Base-by-base conservation (phyloP, 2,797 vertebrate species). In the Coracias cyanogaster region DNA sequence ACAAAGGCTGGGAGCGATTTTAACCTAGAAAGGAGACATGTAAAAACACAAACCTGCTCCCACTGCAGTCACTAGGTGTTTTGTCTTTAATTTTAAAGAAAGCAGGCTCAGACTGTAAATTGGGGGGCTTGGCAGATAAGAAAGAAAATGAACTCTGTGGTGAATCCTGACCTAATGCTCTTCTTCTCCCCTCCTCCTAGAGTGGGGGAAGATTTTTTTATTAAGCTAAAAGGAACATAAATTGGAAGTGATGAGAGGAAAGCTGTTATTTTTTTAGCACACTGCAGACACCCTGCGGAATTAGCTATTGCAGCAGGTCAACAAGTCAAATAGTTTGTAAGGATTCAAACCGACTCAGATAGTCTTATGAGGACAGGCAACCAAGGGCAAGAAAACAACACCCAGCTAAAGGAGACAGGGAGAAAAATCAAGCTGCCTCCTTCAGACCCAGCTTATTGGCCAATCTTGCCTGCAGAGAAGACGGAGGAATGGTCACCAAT, bases 231-330 rank as follows among this genome's bases (percentile, higher is more conserved):
- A 94, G 43, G 43, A 76, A 79, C 33, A 39, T 39, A 55, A 84
- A 84, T 93, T 93, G 65, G 58, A 90, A 86, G 24, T 25, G 39
- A 89, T 4, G 1, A 82, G 80, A 91, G 74, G 62, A 93, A 94
- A 93, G 58, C 65, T 83, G 70, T 22, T 82, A 3, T 20, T 61
- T 49, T 85, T 85, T 90, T 60, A 93, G 78, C 86, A 93, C 16
- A 0, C 24, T 72, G 79, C 51, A 94, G 89, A 43, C 77, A 82
- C 69, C 73, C 89, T 77, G 77, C 88, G 89, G 91, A 96, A 95
- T 91, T 82, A 94, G 85, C 87, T 86, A 24, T 69, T 88, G 85
- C 55, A 82, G 65, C 72, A 86, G 91, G 91, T 94, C 91, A 96
- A 72, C 65, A 85, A 94, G 87, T 73, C 89, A 94, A 96, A 91